Conservation (phyloP, 2,113 vertebrate genomes). For the Psittacus erithacus region DNA sequence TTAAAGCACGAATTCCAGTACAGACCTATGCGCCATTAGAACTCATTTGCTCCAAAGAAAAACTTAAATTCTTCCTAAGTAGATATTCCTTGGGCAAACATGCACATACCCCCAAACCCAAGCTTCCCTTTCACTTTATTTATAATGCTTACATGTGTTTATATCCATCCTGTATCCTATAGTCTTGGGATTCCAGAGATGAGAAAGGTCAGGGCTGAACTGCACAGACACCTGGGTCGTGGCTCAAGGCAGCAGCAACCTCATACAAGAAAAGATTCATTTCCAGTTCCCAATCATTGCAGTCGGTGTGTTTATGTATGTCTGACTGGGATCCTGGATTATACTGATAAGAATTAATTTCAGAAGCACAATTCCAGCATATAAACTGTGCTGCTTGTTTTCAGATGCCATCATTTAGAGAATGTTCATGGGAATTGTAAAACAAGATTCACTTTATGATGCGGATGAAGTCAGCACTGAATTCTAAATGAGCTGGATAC, state of each 20-base stretch:
- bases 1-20: background rate
- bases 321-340: background rate
- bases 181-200: background rate
- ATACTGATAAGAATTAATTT: conserved; percentile 7
- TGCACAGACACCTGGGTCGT: background rate
- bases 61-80: background rate
- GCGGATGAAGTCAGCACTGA: conserved; percentile 35
- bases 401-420: conserved; percentile 65
- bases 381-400: conserved; percentile 49
- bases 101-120: background rate
- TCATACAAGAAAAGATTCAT: background rate
- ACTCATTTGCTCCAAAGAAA: background rate
- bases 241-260: background rate
- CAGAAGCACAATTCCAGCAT: conserved; percentile 11
- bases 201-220: background rate
- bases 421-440: conserved; percentile 65
- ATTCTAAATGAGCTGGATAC: conserved; percentile 44
- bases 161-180: background rate
- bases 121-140: background rate
- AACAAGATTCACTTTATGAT: conserved; percentile 61
- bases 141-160: background rate
- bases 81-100: background rate
- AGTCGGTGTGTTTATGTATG: background rate
- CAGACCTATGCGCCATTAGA: accelerated
- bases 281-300: background rate